Conservation (phyloP, 2,797 vertebrate genomes). For the Scleropages formosus region DNA sequence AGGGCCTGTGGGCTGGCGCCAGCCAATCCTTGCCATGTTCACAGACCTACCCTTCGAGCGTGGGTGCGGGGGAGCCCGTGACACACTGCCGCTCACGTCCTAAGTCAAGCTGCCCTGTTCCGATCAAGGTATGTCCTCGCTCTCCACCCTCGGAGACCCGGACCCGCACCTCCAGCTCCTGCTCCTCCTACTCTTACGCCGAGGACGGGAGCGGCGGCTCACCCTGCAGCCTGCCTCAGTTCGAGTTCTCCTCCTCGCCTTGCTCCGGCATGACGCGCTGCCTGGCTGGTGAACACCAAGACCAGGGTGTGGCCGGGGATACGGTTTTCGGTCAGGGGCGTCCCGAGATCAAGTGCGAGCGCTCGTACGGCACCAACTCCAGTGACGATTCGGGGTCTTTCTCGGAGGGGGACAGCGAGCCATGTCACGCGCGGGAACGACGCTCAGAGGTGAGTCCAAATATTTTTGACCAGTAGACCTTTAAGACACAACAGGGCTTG, state of each 20-base stretch:
- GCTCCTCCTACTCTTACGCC: conserved; percentile 84
- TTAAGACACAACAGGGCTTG: no score
- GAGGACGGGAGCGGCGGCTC: conserved; percentile 86
- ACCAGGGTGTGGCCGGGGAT: conserved; percentile 70
- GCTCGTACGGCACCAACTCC: conserved; percentile 87
- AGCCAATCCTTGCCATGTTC: conserved; percentile 76
- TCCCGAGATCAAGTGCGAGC: conserved; percentile 88
- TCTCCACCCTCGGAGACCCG: conserved; percentile 79
- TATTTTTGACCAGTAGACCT: background rate
- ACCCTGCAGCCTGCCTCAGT: conserved; percentile 84
- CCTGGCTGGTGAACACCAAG: conserved; percentile 77
- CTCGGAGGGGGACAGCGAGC: conserved; percentile 95
- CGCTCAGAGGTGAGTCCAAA: conserved; percentile 83
- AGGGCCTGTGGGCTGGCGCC: conserved; percentile 74
- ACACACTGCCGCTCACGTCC: conserved; percentile 73
- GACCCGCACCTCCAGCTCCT: conserved; percentile 84
- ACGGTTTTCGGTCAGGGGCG: conserved; percentile 77
- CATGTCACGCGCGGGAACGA: conserved; percentile 81
- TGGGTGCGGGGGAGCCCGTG: conserved; percentile 66
- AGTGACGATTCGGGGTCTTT: conserved; percentile 93
- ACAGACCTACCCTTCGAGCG: conserved; percentile 72
- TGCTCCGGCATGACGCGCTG: conserved; percentile 81
- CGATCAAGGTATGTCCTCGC: conserved; percentile 82
- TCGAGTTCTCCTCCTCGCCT: conserved; percentile 86
- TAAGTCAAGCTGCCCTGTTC: conserved; percentile 83